These are phyloP conservation scores for Delphinus delphis DNA, from an alignment of 2,113 vertebrate species.

Conservation along the genomic window DNA sequence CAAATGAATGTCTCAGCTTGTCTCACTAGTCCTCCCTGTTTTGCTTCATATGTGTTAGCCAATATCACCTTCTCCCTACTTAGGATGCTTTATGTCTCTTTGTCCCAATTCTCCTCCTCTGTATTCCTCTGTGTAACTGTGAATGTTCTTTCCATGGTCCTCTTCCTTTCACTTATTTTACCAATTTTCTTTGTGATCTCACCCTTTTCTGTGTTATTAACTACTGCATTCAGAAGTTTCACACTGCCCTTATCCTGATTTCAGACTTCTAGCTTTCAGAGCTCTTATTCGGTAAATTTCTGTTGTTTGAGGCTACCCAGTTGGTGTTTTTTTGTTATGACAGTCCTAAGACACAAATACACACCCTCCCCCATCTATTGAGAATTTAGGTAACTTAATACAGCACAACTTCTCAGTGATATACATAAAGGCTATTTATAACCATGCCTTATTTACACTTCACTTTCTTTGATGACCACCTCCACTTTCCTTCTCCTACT, in stretches of 20 bases:
- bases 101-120: not conserved
- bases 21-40: not conserved
- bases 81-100: not conserved
- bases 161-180: not conserved
- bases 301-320: accelerated
- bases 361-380: accelerated
- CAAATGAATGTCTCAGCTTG: not conserved
- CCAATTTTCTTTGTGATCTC: not conserved
- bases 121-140: not conserved
- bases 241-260: not conserved
- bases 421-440: not conserved
- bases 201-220: not conserved
- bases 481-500: not conserved
- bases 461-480: not conserved
- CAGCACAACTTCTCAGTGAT: not conserved
- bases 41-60: not conserved
- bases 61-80: not conserved
- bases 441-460: not conserved
- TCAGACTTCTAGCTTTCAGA: not conserved
- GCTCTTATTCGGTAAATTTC: not conserved
- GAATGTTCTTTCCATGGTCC: not conserved
- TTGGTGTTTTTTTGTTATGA: not conserved
- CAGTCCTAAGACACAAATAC: accelerated
- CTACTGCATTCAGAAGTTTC: not conserved
- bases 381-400: not conserved